Base-by-base conservation (phyloP, 2,888 invertebrate genomes). In the Himalopsyche anomala region DNA sequence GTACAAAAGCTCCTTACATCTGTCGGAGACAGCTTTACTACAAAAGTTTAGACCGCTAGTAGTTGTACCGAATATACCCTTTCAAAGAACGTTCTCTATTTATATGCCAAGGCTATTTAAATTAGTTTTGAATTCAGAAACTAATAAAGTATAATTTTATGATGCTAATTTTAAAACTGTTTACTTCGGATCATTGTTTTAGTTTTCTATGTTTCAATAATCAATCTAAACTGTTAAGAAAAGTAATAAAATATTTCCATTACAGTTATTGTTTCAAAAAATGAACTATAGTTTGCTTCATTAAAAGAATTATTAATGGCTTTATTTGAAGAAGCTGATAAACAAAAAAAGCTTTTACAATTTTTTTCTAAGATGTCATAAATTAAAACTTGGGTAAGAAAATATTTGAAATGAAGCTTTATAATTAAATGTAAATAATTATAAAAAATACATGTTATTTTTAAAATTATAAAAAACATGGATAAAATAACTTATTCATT, bases 1-100 rank as follows among this genome's bases (percentile, higher is more conserved):
- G 12, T 56, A 56, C 56, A n/a, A 56, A 56, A 56, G 56, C 9
- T 56, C 56, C 19, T 56, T 56, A 19, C 62, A 62, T 62, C 62
- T 62, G 62, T 62, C n/a, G 62, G 4, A 55, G 56, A 83, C 55
- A 62, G 56, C 40, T 83, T 83, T 83, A 83, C 56, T 83, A 62
- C 83, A 38, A 83, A 83, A 83, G 62, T 83, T 83, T 40, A 62
- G 6, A 62, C 62, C 62, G 11, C 62, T 62, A 19, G 62, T 62
- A 62, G 62, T 62, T 62, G 19, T 62, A 62, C 28, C 15, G 19
- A 62, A 62, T 19, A 62, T 6, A 62, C 62, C 62, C 19, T 62
- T 62, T 62, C 19, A 19, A 51, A 62, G 19, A 62, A 19, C 19
- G 19, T 62, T 62, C 19, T 6, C 9, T 62, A 62, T 19, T 62